Base-by-base conservation (phyloP, 1,140 invertebrate genomes). In the Bursaphelenchus mucronatus region DNA sequence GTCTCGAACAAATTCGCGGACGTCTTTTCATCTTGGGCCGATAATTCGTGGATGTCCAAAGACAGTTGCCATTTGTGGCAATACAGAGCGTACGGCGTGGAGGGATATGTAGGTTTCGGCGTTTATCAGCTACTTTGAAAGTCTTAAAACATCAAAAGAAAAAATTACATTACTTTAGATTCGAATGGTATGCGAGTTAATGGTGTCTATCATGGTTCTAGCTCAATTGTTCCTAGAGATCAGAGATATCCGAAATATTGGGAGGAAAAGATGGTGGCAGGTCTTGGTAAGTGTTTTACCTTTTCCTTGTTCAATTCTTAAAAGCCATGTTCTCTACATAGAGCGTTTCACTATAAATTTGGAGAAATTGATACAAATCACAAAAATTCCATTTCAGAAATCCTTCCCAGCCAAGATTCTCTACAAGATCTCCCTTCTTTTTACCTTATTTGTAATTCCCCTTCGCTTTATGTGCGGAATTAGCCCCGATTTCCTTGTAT, bases 351-450 rank as follows among this genome's bases (percentile, higher is more conserved):
- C 30, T 30, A 1, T 30, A 30, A 30, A 30, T 30, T 30, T 30
- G 30, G 5, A 5, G 30, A 30, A 30, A 30, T 5, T 30, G 5
- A 30, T 30, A 30, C 5, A 1, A 30, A 30, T 30, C 30, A 30
- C 5, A 30, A 30, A 30, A 30, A 5, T 30, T 30, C 2, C 1
- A 30, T 30, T 50, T 45, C 45, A 92, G 90, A 90, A 87, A 85
- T 91, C 89, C 0, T 90, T 90, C 15, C 89, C 90, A 13, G 90
- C 90, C 2, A 86, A 94, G 68, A 90, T 94, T 0, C 89, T 95
- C 87, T 97, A 97, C 81, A 84, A 97, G 55, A 87, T 93, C 76
- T 94, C 94, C 0, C 94, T 92, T 76, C 84, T 90, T 46, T 85
- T 96, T 61, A 88, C 94, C 82, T 83, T 91, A 73, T 83, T 87